Base-by-base conservation (phyloP, 2,888 invertebrate species). In the Emmelina monodactyla region DNA sequence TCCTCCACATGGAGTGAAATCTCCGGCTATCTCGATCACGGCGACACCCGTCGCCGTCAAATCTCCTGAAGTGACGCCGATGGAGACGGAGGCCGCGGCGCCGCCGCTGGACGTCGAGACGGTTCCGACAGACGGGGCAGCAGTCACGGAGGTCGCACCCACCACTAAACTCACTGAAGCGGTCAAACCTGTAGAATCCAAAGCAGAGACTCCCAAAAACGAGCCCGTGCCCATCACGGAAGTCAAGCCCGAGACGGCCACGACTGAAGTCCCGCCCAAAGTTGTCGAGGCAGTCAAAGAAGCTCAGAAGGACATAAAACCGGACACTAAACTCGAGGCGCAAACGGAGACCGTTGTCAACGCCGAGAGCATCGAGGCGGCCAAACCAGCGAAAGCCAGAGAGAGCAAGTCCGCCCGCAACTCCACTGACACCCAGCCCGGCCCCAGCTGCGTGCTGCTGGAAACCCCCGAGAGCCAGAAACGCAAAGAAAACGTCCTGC, bases 401-500 rank as follows among this genome's bases (percentile, higher is more conserved):
- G 60, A 51, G n/a, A 40, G 43, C 5, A 69, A 71, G 50, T 63
- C 67, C 1, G 55, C 59, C 15, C 56, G 71, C 9, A 62, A 57
- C 35, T 69, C 69, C 0, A 55, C 58, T 1, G 70, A 68, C 43
- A 55, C 44, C 38, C 55, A 57, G 31, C 57, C 76, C 1, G 78
- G 78, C 1, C 73, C 79, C 0, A 78, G 78, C 44, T 68, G 58
- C 38, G 50, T 54, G 1, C 44, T 79, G 2, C 55, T 53, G 16
- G 81, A 85, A 45, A 83, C 86, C 0, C 86, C 87, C 0, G 87
- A 88, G 44, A 83, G 84, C 39, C 83, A 85, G 37, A 84, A 83
- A 31, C 80, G 84, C 28, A 92, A 92, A 53, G 91, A 91, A 49
- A 85, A 84, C 32, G 87, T 92, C 30, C 61, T 92, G 2, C 82